Conservation (phyloP, 2,113 vertebrate genomes). For the Pseudorectes ferrugineus region DNA sequence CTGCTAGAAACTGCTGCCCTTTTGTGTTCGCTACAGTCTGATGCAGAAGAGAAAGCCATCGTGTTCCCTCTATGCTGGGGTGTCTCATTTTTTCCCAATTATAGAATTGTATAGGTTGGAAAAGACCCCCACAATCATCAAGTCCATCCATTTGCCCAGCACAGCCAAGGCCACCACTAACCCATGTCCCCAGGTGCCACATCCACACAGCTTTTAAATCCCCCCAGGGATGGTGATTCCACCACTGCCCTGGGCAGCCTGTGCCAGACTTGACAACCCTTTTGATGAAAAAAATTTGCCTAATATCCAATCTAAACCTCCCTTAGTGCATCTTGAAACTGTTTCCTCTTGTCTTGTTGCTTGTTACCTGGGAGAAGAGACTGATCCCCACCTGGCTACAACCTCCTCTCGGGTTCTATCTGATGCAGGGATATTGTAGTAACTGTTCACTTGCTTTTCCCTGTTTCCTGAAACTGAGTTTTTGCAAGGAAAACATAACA, state of each 20-base stretch:
- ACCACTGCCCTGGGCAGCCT: background rate
- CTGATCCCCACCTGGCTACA: background rate
- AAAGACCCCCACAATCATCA: background rate
- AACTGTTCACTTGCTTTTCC: background rate
- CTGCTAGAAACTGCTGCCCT: background rate
- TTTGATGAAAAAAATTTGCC: background rate
- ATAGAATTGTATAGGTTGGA: background rate
- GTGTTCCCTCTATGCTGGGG: rapidly evolving
- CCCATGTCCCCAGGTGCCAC: background rate
- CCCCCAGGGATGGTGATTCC: too few species aligned
- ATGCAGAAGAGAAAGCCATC: background rate
- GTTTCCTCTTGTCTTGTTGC: background rate
- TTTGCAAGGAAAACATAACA: background rate
- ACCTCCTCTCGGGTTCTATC: background rate
- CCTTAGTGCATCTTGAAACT: background rate
- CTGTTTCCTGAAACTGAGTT: background rate
- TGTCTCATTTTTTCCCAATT: background rate
- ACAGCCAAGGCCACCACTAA: background rate
- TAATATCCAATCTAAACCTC: background rate
- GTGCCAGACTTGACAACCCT: background rate
- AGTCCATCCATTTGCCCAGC: background rate
- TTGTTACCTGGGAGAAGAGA: background rate
- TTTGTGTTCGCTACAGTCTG: background rate
- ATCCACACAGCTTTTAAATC: background rate
- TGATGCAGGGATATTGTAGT: background rate